Conservation (phyloP, 1,140 invertebrate species). For the Drosophila truncata region DNA sequence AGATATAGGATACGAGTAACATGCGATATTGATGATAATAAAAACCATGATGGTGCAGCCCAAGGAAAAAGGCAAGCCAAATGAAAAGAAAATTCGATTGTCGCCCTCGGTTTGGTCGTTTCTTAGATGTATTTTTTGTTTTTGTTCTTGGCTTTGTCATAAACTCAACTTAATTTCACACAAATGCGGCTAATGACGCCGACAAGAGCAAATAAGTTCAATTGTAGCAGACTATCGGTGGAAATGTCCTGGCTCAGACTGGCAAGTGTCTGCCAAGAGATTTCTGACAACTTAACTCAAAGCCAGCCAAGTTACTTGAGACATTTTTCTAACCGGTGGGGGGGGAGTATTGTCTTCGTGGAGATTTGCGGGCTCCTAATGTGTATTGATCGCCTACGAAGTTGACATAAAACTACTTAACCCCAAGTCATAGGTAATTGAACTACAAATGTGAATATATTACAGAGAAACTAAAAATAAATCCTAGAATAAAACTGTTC, state of each 20-base stretch:
- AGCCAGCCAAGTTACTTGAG: constrained; percentile 34
- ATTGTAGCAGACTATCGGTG: constrained; percentile 41
- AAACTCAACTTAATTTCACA: constrained; percentile 80
- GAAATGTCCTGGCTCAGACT: constrained; percentile 51
- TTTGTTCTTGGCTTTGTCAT: constrained; percentile 56
- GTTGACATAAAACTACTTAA: background rate
- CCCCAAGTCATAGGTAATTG: background rate
- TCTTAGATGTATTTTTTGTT: constrained; percentile 7
- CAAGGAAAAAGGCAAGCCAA: constrained; percentile 22
- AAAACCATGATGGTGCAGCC: constrained; percentile 70
- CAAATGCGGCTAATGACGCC: constrained; percentile 76
- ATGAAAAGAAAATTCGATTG: constrained; percentile 49
- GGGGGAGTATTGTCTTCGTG: constrained; percentile 5
- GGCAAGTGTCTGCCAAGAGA: constrained; percentile 53
- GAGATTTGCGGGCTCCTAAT: background rate
- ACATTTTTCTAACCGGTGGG: constrained; percentile 1
- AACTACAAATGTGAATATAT: background rate
- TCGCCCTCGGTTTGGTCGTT: constrained; percentile 14
- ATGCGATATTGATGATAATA: constrained; percentile 81
- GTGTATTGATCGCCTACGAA: background rate
- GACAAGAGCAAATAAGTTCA: constrained; percentile 66
- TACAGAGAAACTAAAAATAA: background rate
- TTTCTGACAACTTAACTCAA: constrained; percentile 46
- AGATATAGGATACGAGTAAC: constrained; percentile 52
- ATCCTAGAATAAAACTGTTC: background rate